Base-by-base conservation (phyloP, 2,113 vertebrate species). In the Charadrius vociferus region DNA sequence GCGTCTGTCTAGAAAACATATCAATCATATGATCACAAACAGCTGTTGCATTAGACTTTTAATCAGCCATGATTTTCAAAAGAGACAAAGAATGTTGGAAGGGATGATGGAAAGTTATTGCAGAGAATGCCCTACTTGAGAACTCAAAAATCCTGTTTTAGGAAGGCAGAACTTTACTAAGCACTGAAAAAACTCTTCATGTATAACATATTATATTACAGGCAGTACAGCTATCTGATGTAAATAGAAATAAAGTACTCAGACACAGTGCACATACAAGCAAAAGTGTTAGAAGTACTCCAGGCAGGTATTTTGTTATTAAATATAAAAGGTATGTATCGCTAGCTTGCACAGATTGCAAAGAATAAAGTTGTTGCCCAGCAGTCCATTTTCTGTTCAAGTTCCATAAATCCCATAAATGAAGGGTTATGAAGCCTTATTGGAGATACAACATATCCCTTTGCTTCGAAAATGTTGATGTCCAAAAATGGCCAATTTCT, bases 11-110 rank as follows among this genome's bases (percentile, higher is more conserved):
- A 95, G 86, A 96, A 98, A 98, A 96, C 77, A 82, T 95, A 97
- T 98, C 96, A 97, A 96, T 98, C 97, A 97, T 86, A 97, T 95
- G 95, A 98, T 97, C 96, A 97, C 93, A 96, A 98, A 87, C 97
- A 98, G 96, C 98, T 98, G 98, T 93, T 97, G 84, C 93, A 96
- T 96, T 95, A 91, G 82, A 88, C 84, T 96, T 97, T 95, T 98
- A 97, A 97, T 98, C 97, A 97, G 86, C 81, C 93, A 66, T 53
- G 86, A 97, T 97, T 98, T 98, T 97, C 97, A 97, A 97, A 97
- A 93, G 82, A 92, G 81, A 86, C 78, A 93, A 96, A 96, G 96
- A 97, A 97, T 95, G 93, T 90, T 98, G 98, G 97, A 97, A 92
- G 74, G 3, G 41, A 82, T 29, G 77, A 95, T 79, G 96, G 97